Evolutionary conservation across 64 coral and sea anemone genomes (phyloP).

Genomic region (Cladopsammia gracilis): DNA sequence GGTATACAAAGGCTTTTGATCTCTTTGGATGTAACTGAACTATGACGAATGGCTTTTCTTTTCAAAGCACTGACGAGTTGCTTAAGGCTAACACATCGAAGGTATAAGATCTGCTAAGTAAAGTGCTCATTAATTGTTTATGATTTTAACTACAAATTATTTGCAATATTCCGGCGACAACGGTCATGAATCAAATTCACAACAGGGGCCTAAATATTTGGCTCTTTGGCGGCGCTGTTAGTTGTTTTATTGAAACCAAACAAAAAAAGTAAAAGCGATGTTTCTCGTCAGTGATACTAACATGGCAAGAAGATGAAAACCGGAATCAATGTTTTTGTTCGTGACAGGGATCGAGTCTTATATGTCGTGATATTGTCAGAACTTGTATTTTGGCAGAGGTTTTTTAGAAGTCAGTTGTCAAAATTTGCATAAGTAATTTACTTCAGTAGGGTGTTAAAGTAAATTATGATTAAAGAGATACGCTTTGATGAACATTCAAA

Average conservation of each 20-base stretch:
- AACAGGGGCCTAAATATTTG: not conserved
- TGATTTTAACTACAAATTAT: conserved; percentile 8
- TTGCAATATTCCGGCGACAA: conserved; percentile 12
- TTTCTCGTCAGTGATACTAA: not conserved
- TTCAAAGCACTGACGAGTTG: not conserved
- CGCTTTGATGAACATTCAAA: not conserved
- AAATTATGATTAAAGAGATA: not conserved
- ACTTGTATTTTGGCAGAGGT: no score
- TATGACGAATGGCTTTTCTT: not conserved
- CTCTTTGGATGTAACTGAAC: no score
- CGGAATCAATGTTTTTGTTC: no score
- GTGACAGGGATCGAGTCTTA: no score
- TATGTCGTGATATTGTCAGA: no score
- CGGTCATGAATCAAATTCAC: not conserved
- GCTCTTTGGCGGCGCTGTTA: not conserved
- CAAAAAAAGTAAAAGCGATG: not conserved
- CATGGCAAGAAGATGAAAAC: no score
- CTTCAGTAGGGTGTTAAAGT: no score
- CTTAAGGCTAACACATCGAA: not conserved
- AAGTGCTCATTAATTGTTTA: conserved; percentile 18
- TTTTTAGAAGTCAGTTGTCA: no score
- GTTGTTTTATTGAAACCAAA: not conserved
- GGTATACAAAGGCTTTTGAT: no score
- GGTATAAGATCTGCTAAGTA: not conserved
- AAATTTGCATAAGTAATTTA: no score